Base-by-base conservation (phyloP, 2,797 vertebrate species). In the Lycodopsis pacificus region DNA sequence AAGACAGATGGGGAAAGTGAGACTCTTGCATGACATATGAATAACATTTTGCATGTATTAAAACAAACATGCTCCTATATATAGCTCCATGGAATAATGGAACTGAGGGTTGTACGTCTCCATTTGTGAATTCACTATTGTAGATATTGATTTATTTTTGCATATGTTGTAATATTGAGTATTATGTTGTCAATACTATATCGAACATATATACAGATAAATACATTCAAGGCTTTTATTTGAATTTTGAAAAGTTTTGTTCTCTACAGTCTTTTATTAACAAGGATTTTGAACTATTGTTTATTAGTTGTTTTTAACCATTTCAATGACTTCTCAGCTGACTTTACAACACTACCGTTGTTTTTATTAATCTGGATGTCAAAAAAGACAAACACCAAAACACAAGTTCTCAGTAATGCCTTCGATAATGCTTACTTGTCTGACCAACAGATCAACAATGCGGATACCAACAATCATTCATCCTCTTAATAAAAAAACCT, bases 1-100 rank as follows among this genome's bases (percentile, higher is more conserved):
- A 20, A 7, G 53, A 71, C 17, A 78, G 51, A 66, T 5, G 30
- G 5, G 17, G 3, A 46, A 53, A 71, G 49, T 66, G 51, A 54
- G 48, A 71, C 17, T 13, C 63, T 17, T 61, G 17, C 49, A 56
- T 2, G 3, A 34, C 30, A 48, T 11, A 12, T 54, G 8, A 49
- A 19, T n/a, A 10, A 62, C 13, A 34, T 34, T 36, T 3, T 57
- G 6, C 7, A 22, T 20, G 2, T 20, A 10, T 61, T 57, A 64
- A 51, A 74, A 67, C 27, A 63, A 40, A 53, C 27, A 8, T 49
- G 42, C n/a, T 4, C 7, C 27, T 22, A n/a, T n/a, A n/a, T n/a
- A n/a, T n/a, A 3, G 15, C 30, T 49, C 19, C 15, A 48, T 48
- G 46, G 14, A 3, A 59, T 22, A n/a, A 59, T 20, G 5, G 13